These are phyloP conservation scores for Leucoraja ocellata DNA, from an alignment of 2,797 vertebrate species.

Conservation along the genomic window DNA sequence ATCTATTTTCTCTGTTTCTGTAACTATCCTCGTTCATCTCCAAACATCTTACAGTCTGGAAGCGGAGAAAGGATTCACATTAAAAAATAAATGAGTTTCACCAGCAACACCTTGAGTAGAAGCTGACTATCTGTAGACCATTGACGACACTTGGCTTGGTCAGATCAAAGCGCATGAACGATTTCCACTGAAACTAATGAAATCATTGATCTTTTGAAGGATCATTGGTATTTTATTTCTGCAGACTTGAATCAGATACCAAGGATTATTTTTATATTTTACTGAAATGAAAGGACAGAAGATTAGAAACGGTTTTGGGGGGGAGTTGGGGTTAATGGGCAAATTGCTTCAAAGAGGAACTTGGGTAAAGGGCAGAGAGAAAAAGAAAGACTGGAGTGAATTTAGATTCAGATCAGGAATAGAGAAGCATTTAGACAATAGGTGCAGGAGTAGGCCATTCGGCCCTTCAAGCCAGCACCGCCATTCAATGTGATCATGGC, in stretches of 20 bases:
- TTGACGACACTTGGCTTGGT: neutral
- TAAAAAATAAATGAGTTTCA: neutral
- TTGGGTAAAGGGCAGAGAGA: neutral
- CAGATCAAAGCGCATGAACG: neutral
- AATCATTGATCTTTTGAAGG: neutral
- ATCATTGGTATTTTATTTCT: neutral
- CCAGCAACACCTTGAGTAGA: neutral
- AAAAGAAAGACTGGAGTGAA: neutral
- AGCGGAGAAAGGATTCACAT: neutral
- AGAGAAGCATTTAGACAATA: neutral
- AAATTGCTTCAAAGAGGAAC: too few species aligned
- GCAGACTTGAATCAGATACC: neutral
- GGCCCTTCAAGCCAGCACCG: too few species aligned
- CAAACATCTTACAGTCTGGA: too few species aligned
- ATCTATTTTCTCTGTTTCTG: too few species aligned
- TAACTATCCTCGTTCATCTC: too few species aligned
- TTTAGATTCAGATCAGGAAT: neutral
- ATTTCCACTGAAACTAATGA: neutral
- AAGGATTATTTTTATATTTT: neutral
- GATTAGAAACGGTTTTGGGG: too few species aligned
- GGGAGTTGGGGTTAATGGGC: neutral
- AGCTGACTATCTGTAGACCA: too few species aligned
- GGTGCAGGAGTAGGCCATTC: neutral
- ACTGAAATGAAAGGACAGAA: neutral
- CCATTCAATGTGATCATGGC: neutral